Conservation (phyloP, 2,888 invertebrate species). For the Epistrophe grossulariae region DNA sequence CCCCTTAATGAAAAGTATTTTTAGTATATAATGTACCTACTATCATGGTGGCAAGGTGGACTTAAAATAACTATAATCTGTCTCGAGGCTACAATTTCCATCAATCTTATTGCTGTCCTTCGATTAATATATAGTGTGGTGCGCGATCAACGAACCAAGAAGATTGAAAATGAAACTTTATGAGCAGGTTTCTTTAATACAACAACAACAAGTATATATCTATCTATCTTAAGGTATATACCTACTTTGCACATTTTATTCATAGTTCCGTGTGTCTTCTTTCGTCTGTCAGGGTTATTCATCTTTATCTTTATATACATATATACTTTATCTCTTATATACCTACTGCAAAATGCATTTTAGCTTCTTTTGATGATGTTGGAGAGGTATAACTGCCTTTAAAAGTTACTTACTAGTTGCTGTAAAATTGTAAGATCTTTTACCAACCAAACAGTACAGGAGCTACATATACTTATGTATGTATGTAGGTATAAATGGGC, state of each 20-base stretch:
- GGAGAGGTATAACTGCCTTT: slow-evolving; percentile 4
- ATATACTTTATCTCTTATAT: too few relatives aligned
- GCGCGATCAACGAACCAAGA: slow-evolving; percentile 31
- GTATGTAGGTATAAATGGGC: not conserved
- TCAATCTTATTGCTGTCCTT: slow-evolving; percentile 35
- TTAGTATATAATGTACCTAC: slow-evolving; percentile 1
- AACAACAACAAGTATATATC: not conserved
- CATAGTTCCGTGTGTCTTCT: slow-evolving; percentile 27
- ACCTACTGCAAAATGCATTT: not conserved
- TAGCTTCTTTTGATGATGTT: slow-evolving; percentile 13
- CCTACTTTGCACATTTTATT: slow-evolving; percentile 15
- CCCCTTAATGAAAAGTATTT: slow-evolving; percentile 23
- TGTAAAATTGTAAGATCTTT: slow-evolving; percentile 11
- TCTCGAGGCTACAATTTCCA: slow-evolving; percentile 21
- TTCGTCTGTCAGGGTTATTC: slow-evolving; percentile 25
- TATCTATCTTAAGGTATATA: not conserved
- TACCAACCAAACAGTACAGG: slow-evolving; percentile 7
- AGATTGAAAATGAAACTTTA: slow-evolving; percentile 41
- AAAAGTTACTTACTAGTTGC: not conserved
- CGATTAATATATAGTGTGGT: slow-evolving; percentile 19
- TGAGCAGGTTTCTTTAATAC: slow-evolving; percentile 16
- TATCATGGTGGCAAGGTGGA: not conserved
- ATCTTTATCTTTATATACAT: too few relatives aligned
- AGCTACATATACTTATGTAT: not conserved
- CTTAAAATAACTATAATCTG: slow-evolving; percentile 13